A percentile compares a stretch with the other conserved stretches of the same genome.
These are phyloP conservation scores for Allophyes oxyacanthae DNA, from an alignment of 2,888 invertebrate genomes.

Conservation along the genomic window DNA sequence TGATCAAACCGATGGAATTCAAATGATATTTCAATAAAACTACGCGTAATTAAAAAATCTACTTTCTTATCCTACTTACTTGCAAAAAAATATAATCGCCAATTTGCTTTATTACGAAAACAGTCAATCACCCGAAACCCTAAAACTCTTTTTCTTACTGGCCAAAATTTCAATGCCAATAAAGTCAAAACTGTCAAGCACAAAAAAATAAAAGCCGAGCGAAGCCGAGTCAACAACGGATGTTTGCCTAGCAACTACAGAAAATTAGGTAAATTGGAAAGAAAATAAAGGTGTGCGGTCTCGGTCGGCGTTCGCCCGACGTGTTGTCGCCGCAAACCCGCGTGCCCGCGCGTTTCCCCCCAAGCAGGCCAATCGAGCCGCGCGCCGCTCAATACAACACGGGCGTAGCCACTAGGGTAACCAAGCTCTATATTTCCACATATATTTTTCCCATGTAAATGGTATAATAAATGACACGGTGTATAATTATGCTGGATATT, in stretches of 20 bases:
- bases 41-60: no score
- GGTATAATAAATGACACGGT: not conserved
- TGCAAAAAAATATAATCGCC: no score
- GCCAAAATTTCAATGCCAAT: not conserved
- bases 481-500: not conserved
- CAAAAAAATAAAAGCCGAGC: not conserved
- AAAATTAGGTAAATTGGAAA: constrained; percentile 9
- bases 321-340: constrained; percentile 20
- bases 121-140: constrained; percentile 1
- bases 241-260: constrained; percentile 13
- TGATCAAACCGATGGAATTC: not conserved
- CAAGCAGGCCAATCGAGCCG: constrained; percentile 41
- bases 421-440: constrained; percentile 33
- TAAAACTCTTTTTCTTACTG: not conserved
- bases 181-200: constrained; percentile 1
- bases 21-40: no score
- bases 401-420: constrained; percentile 56
- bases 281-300: constrained; percentile 17
- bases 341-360: constrained; percentile 54
- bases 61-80: no score
- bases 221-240: not conserved
- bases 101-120: no score
- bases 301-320: constrained; percentile 44
- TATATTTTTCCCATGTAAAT: not conserved
- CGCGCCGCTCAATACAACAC: constrained; percentile 57